Evolutionary conservation across 2,888 invertebrate species (phyloP).

Genomic region (Deladenus siricidicola): DNA sequence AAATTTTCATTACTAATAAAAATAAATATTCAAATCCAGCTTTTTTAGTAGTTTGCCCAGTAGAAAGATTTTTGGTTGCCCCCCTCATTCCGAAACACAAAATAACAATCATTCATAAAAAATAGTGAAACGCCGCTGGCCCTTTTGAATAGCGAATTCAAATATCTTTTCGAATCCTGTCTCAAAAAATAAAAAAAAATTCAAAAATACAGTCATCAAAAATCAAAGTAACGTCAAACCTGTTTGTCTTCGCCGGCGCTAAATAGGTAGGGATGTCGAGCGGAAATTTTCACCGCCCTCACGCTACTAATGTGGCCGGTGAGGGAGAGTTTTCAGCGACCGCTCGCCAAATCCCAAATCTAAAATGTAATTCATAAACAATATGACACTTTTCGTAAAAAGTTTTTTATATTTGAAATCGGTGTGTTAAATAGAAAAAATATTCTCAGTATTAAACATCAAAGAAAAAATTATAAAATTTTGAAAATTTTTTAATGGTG

Average conservation of each 20-base stretch:
- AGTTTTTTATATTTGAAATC: not conserved
- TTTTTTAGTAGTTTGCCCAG: not conserved
- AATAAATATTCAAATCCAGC: not conserved
- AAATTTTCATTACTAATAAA: no score
- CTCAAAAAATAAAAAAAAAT: no score
- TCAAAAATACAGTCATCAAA: no score
- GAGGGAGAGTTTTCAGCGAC: conserved; percentile 86
- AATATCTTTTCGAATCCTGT: no score
- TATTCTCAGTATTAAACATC: not conserved
- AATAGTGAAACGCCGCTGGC: no score
- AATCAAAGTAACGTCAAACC: no score
- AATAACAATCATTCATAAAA: no score
- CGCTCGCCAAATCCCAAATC: conserved; percentile 96
- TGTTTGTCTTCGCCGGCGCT: conserved; percentile 97
- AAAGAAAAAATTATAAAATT: no score
- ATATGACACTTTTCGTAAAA: not conserved
- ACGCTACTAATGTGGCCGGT: conserved; percentile 98
- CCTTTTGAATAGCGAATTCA: no score
- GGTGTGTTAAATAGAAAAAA: not conserved
- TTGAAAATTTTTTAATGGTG: no score
- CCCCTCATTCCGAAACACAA: no score
- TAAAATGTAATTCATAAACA: conserved; percentile 51
- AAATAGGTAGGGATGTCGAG: conserved; percentile 91
- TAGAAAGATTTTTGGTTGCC: no score
- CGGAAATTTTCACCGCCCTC: conserved; percentile 83